Base-by-base conservation (phyloP, 2,888 invertebrate species). In the Imbricaverruca yamaguchii region DNA sequence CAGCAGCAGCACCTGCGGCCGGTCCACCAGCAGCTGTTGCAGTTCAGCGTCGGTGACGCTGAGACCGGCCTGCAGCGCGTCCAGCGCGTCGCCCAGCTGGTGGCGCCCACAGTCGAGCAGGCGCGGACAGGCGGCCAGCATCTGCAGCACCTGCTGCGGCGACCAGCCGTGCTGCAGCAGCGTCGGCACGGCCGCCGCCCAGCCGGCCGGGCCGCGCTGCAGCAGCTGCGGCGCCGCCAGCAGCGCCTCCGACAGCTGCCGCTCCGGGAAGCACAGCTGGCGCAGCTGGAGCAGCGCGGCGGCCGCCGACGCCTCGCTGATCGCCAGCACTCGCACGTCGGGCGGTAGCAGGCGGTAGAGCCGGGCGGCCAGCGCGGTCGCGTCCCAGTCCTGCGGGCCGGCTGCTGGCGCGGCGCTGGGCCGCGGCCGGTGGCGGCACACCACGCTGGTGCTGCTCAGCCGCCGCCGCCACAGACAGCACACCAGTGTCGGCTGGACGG, bases 1-100 rank as follows among this genome's bases (percentile, higher is more conserved):
- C 69, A 69, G 13, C 69, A 69, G 69, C 69, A 69, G 69, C 69
- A 69, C 39, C 69, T 39, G 69, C 69, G 69, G 69, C 69, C 39
- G 69, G 13, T 8, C 6, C 7, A 7, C 12, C 39, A 69, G 13
- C 69, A 69, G 25, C 39, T 69, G 15, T 15, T 13, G 69, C 69
- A 69, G 39, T 15, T 25, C 25, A 3, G 39, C 25, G 39, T 69
- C 69, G 15, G 15, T 39, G 3, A 15, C 39, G 13, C 11, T 23
- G 15, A 69, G 69, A 11, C 39, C 69, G 39, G 69, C 39, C 39
- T 13, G 39, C 39, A 69, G 39, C 39, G 69, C 39, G 25, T 12
- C 25, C 39, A 69, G 25, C 69, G 69, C 15, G 25, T 23, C 69
- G 25, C 11, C 39, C 69, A 69, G 69, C 69, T 69, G 25, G 39